Conservation (phyloP, 2,113 vertebrate genomes). For the Colinus virginianus region DNA sequence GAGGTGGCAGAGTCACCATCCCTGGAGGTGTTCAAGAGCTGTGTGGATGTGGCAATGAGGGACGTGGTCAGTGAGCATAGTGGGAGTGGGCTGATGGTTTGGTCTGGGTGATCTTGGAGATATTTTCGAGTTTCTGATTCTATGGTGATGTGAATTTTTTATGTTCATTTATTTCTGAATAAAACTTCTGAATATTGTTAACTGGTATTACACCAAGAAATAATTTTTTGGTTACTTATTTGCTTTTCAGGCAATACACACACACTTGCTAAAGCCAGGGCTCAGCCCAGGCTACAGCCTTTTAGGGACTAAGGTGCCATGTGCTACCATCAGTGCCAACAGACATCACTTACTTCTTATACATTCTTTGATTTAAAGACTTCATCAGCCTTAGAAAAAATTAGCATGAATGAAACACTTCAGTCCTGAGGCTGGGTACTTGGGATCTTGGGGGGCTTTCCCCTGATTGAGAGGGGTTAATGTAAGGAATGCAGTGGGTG, state of each 20-base stretch:
- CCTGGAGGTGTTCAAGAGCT: no score
- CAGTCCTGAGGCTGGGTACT: no score
- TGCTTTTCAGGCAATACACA: neutral
- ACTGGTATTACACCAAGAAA: neutral
- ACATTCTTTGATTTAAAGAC: neutral
- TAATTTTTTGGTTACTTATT: neutral
- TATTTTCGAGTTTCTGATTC: no score
- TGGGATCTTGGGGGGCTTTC: neutral
- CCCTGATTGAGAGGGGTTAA: neutral
- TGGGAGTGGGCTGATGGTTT: no score
- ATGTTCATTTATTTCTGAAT: neutral
- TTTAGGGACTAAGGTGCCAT: neutral
- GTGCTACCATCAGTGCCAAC: neutral
- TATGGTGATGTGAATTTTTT: no score
- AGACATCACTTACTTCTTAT: neutral
- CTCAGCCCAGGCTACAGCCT: neutral
- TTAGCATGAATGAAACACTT: neutral
- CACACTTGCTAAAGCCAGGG: neutral
- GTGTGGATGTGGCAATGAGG: no score
- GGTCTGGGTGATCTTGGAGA: no score
- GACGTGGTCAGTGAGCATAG: no score
- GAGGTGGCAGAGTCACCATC: no score
- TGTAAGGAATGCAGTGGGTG: neutral
- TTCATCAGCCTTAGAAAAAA: neutral
- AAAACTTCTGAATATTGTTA: neutral